Conservation (phyloP, 2,888 invertebrate genomes). For the Dysmachus trigonus region DNA sequence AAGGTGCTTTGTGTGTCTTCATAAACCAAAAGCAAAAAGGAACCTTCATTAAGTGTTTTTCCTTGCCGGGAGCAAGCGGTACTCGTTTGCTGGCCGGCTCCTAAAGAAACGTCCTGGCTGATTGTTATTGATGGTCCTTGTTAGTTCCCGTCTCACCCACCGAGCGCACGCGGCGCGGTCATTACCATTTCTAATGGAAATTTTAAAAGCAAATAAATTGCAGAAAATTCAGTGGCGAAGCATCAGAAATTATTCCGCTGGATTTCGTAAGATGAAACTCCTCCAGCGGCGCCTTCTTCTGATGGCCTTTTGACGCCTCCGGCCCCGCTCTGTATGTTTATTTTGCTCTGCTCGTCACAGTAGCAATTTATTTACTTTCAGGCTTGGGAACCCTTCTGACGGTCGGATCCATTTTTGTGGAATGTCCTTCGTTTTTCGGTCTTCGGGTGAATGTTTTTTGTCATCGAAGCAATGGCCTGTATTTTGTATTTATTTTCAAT, state of each 20-base stretch:
- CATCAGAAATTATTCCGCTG: not conserved
- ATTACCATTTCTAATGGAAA: conserved; percentile 31
- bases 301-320: not conserved
- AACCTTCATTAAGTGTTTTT: conserved; percentile 16
- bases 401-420: not conserved
- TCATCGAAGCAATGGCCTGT: not conserved
- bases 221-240: not conserved
- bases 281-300: not conserved
- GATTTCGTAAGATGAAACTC: not conserved
- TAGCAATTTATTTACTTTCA: not conserved
- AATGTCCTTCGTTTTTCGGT: not conserved
- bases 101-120: not conserved
- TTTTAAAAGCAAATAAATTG: conserved; percentile 38
- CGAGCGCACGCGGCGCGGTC: not conserved
- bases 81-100: not conserved
- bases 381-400: not conserved
- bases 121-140: conserved; percentile 35
- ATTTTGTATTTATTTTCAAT: not conserved
- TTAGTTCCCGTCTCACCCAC: not conserved
- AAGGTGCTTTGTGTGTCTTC: conserved; percentile 23
- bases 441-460: not conserved
- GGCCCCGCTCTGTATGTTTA: not conserved
- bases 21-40: conserved; percentile 19
- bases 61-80: not conserved
- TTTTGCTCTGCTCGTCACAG: not conserved